Percentiles rank a stretch among this genome's conserved stretches.
phyloP scores from a whole-genome alignment of 1,140 invertebrate genomes.

The Helicoverpa zea region DNA sequence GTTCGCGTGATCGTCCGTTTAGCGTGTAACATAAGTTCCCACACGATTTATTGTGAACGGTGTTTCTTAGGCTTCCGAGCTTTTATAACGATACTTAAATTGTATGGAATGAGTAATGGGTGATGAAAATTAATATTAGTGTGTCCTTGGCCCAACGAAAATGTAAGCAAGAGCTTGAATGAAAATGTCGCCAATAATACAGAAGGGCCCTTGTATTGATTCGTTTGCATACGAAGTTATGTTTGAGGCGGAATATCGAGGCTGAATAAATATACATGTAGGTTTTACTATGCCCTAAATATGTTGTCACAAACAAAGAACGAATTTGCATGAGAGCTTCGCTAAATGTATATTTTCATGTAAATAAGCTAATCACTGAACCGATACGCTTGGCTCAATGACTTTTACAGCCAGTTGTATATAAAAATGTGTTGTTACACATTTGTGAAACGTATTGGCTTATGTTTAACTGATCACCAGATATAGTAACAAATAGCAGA shows the following conservation, averaged over 20 bases:
- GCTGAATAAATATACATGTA: constrained; percentile 42
- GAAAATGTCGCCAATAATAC: constrained; percentile 24
- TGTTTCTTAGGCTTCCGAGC: constrained; percentile 11
- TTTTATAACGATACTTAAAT: constrained; percentile 23
- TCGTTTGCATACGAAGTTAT: constrained; percentile 33
- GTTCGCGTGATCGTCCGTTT: constrained; percentile 16
- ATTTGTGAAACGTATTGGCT: too few relatives aligned
- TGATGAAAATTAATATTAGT: constrained; percentile 26
- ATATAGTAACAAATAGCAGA: too few relatives aligned
- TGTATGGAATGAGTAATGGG: not conserved
- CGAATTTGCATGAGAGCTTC: not conserved
- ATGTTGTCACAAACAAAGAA: constrained; percentile 41
- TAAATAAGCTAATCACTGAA: constrained; percentile 8
- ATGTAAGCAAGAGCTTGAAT: constrained; percentile 27
- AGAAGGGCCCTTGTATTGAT: constrained; percentile 20
- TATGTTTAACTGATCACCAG: too few relatives aligned
- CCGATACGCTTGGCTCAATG: not conserved
- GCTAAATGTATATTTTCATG: not conserved
- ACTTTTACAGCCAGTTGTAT: not conserved
- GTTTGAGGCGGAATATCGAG: constrained; percentile 28
- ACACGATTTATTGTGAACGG: constrained; percentile 2
- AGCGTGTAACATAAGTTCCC: constrained; percentile 20
- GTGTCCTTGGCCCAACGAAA: constrained; percentile 8
- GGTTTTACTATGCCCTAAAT: constrained; percentile 19
- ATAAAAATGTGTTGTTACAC: not conserved